Conservation (phyloP, 2,113 vertebrate species). For the Sprattus sprattus region DNA sequence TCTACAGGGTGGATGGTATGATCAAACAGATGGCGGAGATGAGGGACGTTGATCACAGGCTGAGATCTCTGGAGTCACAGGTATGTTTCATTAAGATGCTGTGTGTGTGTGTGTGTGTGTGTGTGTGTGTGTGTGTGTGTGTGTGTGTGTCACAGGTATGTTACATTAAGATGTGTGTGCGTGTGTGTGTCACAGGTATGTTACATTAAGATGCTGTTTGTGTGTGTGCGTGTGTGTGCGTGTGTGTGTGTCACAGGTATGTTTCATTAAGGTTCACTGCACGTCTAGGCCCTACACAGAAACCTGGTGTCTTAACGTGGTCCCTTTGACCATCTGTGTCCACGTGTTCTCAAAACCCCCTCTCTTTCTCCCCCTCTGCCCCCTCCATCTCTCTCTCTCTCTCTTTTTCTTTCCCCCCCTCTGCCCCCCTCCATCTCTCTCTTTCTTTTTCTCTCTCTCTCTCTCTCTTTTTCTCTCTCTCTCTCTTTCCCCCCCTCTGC, state of each 20-base stretch:
- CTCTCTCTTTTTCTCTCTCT: neutral
- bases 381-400: constrained; percentile 6
- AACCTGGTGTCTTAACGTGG: neutral
- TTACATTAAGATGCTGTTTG: too few species aligned
- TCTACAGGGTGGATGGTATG: constrained; percentile 37
- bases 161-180: too few species aligned
- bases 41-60: constrained; percentile 42
- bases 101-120: too few species aligned
- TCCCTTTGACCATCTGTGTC: neutral
- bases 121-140: too few species aligned
- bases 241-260: constrained; percentile 44
- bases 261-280: neutral
- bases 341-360: neutral
- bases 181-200: too few species aligned
- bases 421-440: too few species aligned
- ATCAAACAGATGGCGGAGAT: constrained; percentile 45
- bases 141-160: too few species aligned
- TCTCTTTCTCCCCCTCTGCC: neutral
- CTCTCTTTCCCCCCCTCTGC: neutral
- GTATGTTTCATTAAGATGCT: constrained; percentile 19
- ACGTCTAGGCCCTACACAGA: neutral
- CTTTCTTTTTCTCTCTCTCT: neutral
- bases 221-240: too few species aligned
- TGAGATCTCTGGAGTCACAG: constrained; percentile 41
- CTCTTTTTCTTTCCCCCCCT: neutral